Conservation (phyloP, 1,140 invertebrate genomes). For the Coenobita brevimanus region DNA sequence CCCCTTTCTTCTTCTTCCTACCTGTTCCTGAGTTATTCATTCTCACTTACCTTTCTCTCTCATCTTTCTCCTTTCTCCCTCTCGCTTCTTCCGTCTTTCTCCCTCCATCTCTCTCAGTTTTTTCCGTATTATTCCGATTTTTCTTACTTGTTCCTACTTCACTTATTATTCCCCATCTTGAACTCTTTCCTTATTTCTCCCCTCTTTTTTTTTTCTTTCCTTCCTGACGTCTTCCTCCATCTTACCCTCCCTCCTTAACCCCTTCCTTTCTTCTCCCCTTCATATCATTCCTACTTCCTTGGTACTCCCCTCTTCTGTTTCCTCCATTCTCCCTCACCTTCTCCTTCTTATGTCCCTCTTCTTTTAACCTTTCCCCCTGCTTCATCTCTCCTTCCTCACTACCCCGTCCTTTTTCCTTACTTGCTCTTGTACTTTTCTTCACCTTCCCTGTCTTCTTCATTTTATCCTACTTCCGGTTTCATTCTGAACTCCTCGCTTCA, state of each 20-base stretch:
- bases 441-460: too few relatives aligned
- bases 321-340: background rate
- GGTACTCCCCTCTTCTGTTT: background rate
- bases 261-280: background rate
- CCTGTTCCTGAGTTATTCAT: too few relatives aligned
- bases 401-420: too few relatives aligned
- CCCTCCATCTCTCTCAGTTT: background rate
- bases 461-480: too few relatives aligned
- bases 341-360: too few relatives aligned
- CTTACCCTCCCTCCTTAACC: background rate
- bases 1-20: too few relatives aligned
- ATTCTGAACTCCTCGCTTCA: too few relatives aligned
- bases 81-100: background rate
- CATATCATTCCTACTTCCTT: background rate
- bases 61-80: background rate
- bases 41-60: background rate
- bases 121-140: background rate
- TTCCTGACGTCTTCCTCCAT: background rate
- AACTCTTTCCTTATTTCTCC: background rate
- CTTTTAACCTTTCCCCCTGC: too few relatives aligned
- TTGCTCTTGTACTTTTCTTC: too few relatives aligned
- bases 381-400: too few relatives aligned
- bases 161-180: background rate
- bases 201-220: background rate
- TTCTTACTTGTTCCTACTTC: background rate